Conservation (phyloP, 2,888 invertebrate species). For the Anagyrus pseudococci region DNA sequence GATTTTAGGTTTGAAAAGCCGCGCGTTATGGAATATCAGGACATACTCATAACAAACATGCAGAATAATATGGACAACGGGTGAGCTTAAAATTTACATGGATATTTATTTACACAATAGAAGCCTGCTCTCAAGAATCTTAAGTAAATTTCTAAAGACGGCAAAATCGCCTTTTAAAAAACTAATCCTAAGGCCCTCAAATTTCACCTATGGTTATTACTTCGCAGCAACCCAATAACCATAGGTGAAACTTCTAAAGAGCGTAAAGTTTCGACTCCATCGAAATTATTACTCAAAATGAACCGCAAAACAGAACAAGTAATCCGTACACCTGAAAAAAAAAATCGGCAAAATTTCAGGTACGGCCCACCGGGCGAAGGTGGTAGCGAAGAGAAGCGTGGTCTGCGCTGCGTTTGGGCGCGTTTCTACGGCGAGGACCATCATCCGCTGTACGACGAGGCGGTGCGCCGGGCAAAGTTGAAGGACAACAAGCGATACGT, state of each 20-base stretch:
- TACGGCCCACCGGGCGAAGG: constrained; percentile 49
- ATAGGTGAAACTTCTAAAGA: no score
- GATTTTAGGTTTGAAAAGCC: constrained; percentile 63
- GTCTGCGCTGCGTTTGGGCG: constrained; percentile 52
- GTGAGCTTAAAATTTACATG: constrained; percentile 45
- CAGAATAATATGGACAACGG: constrained; percentile 66
- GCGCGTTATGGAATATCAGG: constrained; percentile 70
- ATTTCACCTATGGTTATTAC: no score
- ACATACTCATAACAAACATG: constrained; percentile 65
- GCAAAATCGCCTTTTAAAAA: no score
- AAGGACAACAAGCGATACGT: constrained; percentile 54
- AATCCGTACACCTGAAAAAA: neutral
- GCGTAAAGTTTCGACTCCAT: no score
- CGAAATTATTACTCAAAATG: no score
- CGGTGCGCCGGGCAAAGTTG: constrained; percentile 45
- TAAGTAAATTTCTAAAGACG: no score
- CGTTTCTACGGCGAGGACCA: constrained; percentile 55
- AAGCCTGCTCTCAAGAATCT: no score
- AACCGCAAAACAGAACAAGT: neutral
- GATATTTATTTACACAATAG: no score
- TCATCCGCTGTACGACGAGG: constrained; percentile 53
- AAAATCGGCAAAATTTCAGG: constrained; percentile 35
- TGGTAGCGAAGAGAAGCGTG: constrained; percentile 46
- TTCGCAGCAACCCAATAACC: no score
- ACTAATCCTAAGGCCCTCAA: no score